phyloP scores from a whole-genome alignment of 2,888 invertebrate genomes.

The Liodrosophila aerea region DNA sequence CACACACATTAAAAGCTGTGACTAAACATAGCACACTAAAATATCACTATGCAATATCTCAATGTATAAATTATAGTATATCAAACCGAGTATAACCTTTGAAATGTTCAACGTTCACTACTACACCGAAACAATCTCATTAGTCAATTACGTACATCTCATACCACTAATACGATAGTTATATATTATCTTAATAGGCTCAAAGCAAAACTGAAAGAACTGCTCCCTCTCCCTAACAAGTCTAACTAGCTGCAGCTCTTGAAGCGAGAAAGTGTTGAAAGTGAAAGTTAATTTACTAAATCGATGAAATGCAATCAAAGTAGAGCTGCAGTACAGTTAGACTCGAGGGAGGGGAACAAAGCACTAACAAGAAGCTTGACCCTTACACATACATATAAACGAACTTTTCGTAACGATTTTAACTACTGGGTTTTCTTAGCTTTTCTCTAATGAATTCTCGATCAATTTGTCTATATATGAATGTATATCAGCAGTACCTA shows the following conservation, averaged over 20 bases:
- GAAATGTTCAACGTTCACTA: slow-evolving; percentile 36
- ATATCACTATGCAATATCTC: slow-evolving; percentile 52
- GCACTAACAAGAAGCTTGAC: slow-evolving; percentile 56
- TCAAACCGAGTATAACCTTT: neutral
- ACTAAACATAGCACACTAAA: slow-evolving; percentile 31
- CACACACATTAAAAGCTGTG: slow-evolving; percentile 47
- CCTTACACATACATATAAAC: slow-evolving; percentile 61
- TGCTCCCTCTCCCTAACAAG: too few species aligned
- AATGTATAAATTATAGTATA: slow-evolving; percentile 12
- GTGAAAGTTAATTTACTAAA: too few species aligned
- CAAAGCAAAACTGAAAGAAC: slow-evolving; percentile 17
- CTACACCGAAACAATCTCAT: slow-evolving; percentile 45
- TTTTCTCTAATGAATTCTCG: slow-evolving; percentile 11
- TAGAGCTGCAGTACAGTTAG: slow-evolving; percentile 11
- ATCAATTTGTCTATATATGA: slow-evolving; percentile 32
- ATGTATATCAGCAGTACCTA: too few species aligned
- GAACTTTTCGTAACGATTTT: slow-evolving; percentile 64
- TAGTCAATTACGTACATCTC: slow-evolving; percentile 42
- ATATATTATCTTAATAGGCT: slow-evolving; percentile 4
- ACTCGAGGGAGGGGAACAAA: slow-evolving; percentile 16
- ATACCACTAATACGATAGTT: slow-evolving; percentile 27
- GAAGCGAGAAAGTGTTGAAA: too few species aligned
- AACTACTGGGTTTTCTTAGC: slow-evolving; percentile 48
- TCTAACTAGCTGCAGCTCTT: too few species aligned
- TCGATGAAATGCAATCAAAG: too few species aligned